phyloP scores from a whole-genome alignment of 2,888 invertebrate genomes.

The Harpagoxenus sublaevis region DNA sequence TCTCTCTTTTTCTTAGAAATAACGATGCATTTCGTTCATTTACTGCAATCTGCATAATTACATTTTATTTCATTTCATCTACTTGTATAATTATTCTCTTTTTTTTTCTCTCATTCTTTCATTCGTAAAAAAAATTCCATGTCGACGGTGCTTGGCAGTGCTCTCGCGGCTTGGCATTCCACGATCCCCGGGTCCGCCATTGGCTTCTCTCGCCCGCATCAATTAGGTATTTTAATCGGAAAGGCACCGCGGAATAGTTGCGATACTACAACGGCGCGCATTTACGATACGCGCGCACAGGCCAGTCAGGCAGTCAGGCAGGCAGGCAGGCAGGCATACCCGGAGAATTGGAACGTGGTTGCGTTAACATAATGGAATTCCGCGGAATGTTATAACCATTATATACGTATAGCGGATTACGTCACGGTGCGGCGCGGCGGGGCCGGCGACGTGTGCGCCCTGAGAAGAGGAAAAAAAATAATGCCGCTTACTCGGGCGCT shows the following conservation, averaged over 20 bases:
- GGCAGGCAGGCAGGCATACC: conserved; percentile 65
- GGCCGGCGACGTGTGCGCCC: conserved; percentile 19
- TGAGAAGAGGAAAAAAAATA: conserved; percentile 66
- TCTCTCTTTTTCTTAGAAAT: background rate
- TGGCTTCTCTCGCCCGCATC: conserved; percentile 72
- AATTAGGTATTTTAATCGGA: conserved; percentile 77
- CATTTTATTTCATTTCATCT: conserved; percentile 45
- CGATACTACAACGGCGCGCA: conserved; percentile 70
- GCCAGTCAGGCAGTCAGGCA: conserved; percentile 21
- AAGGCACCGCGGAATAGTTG: conserved; percentile 76
- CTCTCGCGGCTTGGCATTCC: conserved; percentile 59
- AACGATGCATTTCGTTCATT: conserved; percentile 37
- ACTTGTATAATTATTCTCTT: conserved; percentile 37
- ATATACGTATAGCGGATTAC: conserved; percentile 76
- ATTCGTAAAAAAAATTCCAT: conserved; percentile 44
- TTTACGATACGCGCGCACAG: conserved; percentile 68
- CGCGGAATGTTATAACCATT: conserved; percentile 80
- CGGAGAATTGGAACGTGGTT: conserved; percentile 78
- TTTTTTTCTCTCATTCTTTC: background rate
- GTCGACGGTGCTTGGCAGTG: conserved; percentile 49
- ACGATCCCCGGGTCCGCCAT: conserved; percentile 36
- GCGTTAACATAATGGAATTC: conserved; percentile 81
- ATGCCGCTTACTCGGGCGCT: conserved; percentile 53
- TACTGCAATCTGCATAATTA: conserved; percentile 46
- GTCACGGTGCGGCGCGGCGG: conserved; percentile 62